phyloP scores from a whole-genome alignment of 2,797 vertebrate genomes.

The Rhincodon typus region DNA sequence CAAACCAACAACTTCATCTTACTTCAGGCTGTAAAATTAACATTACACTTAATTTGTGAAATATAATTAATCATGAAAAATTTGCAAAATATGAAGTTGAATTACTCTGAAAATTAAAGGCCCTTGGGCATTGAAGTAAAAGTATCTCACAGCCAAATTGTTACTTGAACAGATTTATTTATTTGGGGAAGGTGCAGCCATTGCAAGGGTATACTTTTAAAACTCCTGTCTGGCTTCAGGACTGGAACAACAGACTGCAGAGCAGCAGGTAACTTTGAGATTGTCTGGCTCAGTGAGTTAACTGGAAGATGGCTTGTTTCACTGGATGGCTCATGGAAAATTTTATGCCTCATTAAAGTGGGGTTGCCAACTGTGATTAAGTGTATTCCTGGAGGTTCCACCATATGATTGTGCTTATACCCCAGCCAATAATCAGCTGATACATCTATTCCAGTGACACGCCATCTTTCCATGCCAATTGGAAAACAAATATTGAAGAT shows the following conservation, averaged over 20 bases:
- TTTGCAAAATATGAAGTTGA: neutral
- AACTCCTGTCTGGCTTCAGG: neutral
- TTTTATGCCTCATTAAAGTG: neutral
- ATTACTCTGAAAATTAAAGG: neutral
- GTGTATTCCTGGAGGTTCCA: too few species aligned
- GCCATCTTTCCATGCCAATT: too few species aligned
- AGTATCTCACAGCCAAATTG: neutral
- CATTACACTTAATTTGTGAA: constrained; percentile 16
- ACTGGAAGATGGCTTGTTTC: neutral
- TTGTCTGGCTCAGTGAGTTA: neutral
- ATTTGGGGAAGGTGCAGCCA: neutral
- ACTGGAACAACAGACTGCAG: neutral
- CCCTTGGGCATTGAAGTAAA: neutral
- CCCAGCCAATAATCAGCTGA: too few species aligned
- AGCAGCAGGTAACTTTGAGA: neutral
- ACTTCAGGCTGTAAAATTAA: neutral
- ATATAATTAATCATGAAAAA: neutral
- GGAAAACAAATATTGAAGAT: too few species aligned
- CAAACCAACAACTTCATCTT: neutral
- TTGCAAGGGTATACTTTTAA: neutral
- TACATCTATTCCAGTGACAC: too few species aligned
- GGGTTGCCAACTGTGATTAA: too few species aligned
- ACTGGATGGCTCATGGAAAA: neutral
- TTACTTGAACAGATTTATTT: neutral
- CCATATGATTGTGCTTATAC: too few species aligned